Evolutionary conservation across 2,888 invertebrate genomes (phyloP).

Genomic region (Oxyteleia sp.): DNA sequence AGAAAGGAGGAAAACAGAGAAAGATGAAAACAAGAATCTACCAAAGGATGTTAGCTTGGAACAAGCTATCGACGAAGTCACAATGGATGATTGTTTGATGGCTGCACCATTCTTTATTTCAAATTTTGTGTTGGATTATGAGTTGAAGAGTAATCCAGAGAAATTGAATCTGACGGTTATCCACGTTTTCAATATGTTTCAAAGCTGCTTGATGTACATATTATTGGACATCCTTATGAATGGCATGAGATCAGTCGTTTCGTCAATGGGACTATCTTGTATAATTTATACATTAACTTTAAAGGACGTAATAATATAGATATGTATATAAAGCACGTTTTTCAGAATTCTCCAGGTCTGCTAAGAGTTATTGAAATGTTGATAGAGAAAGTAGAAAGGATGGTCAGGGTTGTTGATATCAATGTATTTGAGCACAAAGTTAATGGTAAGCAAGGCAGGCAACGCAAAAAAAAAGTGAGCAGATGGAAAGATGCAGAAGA

Average conservation of each 20-base stretch:
- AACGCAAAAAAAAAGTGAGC: constrained; percentile 73
- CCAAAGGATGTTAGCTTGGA: constrained; percentile 82
- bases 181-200: constrained; percentile 91
- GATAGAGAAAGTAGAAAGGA: constrained; percentile 72
- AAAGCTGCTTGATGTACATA: constrained; percentile 89
- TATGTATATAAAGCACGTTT: constrained; percentile 87
- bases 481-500: constrained; percentile 76
- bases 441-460: neutral
- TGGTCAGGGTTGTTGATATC: constrained; percentile 56
- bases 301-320: constrained; percentile 89
- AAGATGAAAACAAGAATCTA: constrained; percentile 7
- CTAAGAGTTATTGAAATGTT: constrained; percentile 80
- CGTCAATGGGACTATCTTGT: constrained; percentile 93
- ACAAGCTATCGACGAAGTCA: constrained; percentile 88
- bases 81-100: constrained; percentile 89
- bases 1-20: constrained; percentile 19
- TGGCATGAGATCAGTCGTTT: constrained; percentile 89
- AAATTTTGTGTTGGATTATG: constrained; percentile 89
- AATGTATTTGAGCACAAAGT: constrained; percentile 44
- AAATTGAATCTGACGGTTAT: constrained; percentile 89
- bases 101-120: constrained; percentile 89
- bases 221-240: constrained; percentile 89
- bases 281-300: constrained; percentile 91
- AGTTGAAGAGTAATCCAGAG: constrained; percentile 88
- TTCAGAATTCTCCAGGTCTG: constrained; percentile 84